Evolutionary conservation across 2,797 vertebrate genomes (phyloP), one percentile per base, ranked within the genome.

Genomic region (Emys orbicularis): DNA sequence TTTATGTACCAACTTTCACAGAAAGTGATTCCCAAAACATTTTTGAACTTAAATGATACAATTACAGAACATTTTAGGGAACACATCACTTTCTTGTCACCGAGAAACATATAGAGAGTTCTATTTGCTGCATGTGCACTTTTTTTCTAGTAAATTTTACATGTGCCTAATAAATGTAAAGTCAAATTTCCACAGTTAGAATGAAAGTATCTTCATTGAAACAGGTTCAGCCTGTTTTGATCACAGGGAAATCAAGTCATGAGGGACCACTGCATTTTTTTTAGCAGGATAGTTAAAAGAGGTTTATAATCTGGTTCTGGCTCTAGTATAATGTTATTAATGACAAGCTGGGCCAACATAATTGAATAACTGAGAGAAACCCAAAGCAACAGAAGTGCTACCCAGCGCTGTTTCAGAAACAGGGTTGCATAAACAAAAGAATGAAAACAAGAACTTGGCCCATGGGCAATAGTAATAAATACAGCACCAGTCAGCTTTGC

Each of bases 1-100:
- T 94, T 89, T 91, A 37, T 29, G 19, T 41, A 76, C 34, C 13
- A 27, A 11, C 82, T 92, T 79, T 27, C 89, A 79, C 53, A 79
- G 72, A 50, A 84, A 84, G n/a, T 74, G 16, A 79, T 53, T 92
- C 57, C 11, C 77, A 47, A 31, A 74, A 27, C 1, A 0, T 77
- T 74, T 29, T 83, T 94, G 54, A 93, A 96, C 56, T 25, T 49
- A 57, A 84, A 52, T 74, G 88, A 82, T 86, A 50, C 4, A 81
- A 23, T 87, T 25, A 21, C 56, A 84, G 27, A 79, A 19, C 52
- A 61, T 31, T 1, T 57, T 88, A 92, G 59, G 41, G 88, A 81
- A 52, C 29, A n/a, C 77, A 79, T 52, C 31, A 50, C 50, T 80
- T 34, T 8, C 1, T 89, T 93, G 41, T 92, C 8, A 88, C 91